Evolutionary conservation across 2,888 invertebrate species (phyloP).

Genomic region (Gymnoscelis rufifasciata): DNA sequence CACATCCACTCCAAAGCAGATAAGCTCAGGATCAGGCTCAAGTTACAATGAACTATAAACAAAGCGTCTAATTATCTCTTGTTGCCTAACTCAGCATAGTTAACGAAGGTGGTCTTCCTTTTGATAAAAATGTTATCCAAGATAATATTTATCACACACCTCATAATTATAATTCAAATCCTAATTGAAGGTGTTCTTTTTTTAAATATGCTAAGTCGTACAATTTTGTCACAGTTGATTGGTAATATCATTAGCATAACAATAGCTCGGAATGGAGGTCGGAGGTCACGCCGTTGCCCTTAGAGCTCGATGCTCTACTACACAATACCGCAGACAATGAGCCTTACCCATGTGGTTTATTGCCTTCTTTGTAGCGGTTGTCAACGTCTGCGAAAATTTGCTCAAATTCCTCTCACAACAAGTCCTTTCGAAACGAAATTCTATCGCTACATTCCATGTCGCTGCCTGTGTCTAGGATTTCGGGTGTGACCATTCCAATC

Average conservation of each 20-base stretch:
- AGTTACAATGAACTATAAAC: conserved; percentile 50
- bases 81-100: conserved; percentile 21
- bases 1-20: conserved; percentile 53
- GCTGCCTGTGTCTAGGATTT: conserved; percentile 37
- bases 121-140: conserved; percentile 29
- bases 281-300: conserved; percentile 62
- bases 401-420: conserved; percentile 34
- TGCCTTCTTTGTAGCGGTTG: conserved; percentile 47
- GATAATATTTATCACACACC: conserved; percentile 21
- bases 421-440: neutral
- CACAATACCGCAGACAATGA: conserved; percentile 58
- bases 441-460: conserved; percentile 41
- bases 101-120: conserved; percentile 47
- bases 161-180: too few species aligned
- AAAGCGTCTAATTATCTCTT: conserved; percentile 21
- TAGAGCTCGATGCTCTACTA: conserved; percentile 47
- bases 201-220: conserved; percentile 12
- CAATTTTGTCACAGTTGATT: conserved; percentile 50
- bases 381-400: conserved; percentile 54
- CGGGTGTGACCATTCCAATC: conserved; percentile 24
- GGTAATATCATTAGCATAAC: conserved; percentile 60
- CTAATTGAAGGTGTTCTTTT: too few species aligned
- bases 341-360: conserved; percentile 62
- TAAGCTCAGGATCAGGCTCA: conserved; percentile 56
- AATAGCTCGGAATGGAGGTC: conserved; percentile 61